Evolutionary conservation across 2,888 invertebrate genomes (phyloP).

Genomic region (Dysmachus trigonus): DNA sequence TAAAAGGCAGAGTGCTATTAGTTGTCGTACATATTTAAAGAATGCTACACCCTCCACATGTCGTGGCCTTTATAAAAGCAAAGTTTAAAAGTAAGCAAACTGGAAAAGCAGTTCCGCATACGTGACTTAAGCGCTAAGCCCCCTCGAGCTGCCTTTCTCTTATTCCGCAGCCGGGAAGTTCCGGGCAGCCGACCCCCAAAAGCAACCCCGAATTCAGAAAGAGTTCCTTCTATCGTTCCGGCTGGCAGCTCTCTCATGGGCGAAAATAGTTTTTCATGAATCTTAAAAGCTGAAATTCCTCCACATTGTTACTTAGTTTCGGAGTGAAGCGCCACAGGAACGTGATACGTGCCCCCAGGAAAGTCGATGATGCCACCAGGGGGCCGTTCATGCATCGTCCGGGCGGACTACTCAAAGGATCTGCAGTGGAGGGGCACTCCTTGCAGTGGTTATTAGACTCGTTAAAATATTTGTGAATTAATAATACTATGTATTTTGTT

Average conservation of each 20-base stretch:
- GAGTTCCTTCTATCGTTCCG: not conserved
- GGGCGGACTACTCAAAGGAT: not conserved
- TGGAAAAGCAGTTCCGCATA: not conserved
- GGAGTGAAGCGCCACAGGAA: not conserved
- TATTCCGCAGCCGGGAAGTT: not conserved
- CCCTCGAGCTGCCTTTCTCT: not conserved
- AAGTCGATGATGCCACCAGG: not conserved
- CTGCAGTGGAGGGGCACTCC: not conserved
- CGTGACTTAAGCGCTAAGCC: not conserved
- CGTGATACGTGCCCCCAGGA: not conserved
- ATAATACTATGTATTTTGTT: not conserved
- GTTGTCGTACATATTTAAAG: not conserved
- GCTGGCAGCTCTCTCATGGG: not conserved
- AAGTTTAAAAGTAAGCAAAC: not conserved
- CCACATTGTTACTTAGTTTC: not conserved
- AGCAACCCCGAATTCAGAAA: not conserved
- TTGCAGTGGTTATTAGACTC: not conserved
- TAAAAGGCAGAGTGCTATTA: not conserved
- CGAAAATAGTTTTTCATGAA: not conserved
- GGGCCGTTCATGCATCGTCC: not conserved
- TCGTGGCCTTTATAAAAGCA: not conserved
- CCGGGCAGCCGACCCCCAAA: not conserved
- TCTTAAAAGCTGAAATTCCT: not conserved
- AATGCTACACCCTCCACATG: not conserved
- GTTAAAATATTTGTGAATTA: not conserved